Conservation (phyloP, 2,888 invertebrate genomes). For the Cybosia mesomella region DNA sequence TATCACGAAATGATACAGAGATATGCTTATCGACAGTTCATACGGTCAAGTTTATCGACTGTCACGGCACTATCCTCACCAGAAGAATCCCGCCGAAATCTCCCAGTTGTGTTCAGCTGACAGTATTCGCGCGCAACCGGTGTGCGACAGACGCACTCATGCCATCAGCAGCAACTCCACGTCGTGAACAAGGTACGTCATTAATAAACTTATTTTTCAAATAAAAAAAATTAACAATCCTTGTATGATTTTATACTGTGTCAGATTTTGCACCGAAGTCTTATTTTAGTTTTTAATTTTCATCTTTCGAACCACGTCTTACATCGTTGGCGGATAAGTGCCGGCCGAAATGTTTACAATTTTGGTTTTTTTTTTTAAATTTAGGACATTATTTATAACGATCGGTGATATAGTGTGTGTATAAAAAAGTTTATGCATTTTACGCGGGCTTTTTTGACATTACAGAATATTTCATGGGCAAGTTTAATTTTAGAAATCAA, state of each 20-base stretch:
- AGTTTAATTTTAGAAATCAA: not conserved
- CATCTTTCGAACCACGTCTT: conserved; percentile 22
- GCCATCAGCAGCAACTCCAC: conserved; percentile 57
- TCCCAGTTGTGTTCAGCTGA: conserved; percentile 46
- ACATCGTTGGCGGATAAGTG: conserved; percentile 27
- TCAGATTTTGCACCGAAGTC: not conserved
- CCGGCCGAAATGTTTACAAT: conserved; percentile 38
- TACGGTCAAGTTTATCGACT: conserved; percentile 53
- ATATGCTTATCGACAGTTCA: conserved; percentile 58
- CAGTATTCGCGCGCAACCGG: conserved; percentile 76
- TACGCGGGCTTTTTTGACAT: not conserved
- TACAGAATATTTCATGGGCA: not conserved
- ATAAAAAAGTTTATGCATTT: not conserved
- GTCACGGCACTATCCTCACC: conserved; percentile 49
- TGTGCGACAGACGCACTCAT: conserved; percentile 64
- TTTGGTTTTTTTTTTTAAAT: not conserved
- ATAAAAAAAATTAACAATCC: not conserved
- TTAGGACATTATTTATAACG: not conserved
- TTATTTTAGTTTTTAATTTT: conserved; percentile 10
- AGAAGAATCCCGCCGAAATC: conserved; percentile 66
- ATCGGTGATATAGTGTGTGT: not conserved
- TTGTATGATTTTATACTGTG: not conserved
- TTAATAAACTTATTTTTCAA: conserved; percentile 50
- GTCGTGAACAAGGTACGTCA: conserved; percentile 70
- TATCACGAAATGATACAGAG: conserved; percentile 16